These are phyloP conservation scores for Cyprinus carpio DNA, from an alignment of 2,113 vertebrate species.

Conservation along the genomic window DNA sequence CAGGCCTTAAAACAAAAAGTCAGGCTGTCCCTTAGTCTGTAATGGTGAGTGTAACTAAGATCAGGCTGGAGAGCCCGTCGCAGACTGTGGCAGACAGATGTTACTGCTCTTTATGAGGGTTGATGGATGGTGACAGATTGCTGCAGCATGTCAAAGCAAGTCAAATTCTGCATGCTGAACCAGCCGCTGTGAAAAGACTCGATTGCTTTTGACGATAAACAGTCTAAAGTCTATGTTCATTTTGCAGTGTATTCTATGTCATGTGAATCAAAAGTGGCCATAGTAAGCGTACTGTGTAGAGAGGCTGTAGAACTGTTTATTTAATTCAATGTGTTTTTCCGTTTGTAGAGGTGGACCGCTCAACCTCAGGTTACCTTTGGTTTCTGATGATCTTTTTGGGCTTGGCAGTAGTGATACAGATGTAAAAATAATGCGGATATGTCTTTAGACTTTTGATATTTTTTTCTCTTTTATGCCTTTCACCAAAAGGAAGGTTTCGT, in stretches of 20 bases:
- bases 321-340: background rate
- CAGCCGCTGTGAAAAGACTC: background rate
- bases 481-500: conserved; percentile 38
- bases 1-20: background rate
- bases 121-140: conserved; percentile 31
- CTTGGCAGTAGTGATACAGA: background rate
- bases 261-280: background rate
- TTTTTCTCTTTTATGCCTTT: conserved; percentile 38
- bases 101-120: conserved; percentile 19
- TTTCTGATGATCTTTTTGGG: background rate
- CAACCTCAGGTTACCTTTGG: conserved; percentile 19
- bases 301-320: background rate
- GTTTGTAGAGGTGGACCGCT: background rate
- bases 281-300: background rate
- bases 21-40: background rate
- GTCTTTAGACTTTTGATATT: conserved; percentile 35
- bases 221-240: background rate
- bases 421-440: conserved; percentile 29
- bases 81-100: conserved; percentile 36
- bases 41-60: background rate
- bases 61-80: background rate
- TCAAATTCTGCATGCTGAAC: background rate
- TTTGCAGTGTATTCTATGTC: background rate
- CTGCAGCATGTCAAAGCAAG: background rate
- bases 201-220: background rate